Conservation (phyloP, 2,888 invertebrate species). For the Euplexia lucipara region DNA sequence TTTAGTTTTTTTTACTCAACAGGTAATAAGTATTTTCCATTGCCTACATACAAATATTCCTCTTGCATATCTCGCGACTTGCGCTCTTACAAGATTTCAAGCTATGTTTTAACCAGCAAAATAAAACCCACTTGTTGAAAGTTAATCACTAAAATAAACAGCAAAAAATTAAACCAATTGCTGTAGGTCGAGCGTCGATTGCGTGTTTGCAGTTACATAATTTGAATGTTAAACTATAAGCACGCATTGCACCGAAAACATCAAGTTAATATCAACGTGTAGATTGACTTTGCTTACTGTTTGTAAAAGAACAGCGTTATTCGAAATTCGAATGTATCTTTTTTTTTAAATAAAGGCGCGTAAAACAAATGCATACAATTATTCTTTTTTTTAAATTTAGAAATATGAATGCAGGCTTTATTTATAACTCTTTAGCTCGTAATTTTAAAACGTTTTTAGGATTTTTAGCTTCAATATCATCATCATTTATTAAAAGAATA, state of each 20-base stretch:
- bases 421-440: too few species aligned
- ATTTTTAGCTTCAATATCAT: too few species aligned
- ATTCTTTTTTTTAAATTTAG: too few species aligned
- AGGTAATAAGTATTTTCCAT: not conserved
- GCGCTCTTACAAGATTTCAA: not conserved
- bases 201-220: constrained; percentile 51
- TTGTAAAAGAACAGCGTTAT: not conserved
- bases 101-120: not conserved
- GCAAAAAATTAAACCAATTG: constrained; percentile 5
- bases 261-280: constrained; percentile 6
- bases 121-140: constrained; percentile 34
- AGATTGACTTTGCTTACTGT: not conserved
- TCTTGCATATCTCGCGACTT: too few species aligned
- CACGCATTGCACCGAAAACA: constrained; percentile 13
- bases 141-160: constrained; percentile 11
- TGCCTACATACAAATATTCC: constrained; percentile 1
- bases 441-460: too few species aligned
- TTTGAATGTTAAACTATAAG: constrained; percentile 45
- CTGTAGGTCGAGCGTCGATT: constrained; percentile 43
- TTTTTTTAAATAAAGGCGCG: not conserved
- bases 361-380: too few species aligned
- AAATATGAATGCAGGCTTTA: too few species aligned
- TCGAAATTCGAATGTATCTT: constrained; percentile 3
- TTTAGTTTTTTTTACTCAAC: too few species aligned
- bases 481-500: too few species aligned